Evolutionary conservation across 2,113 vertebrate species (phyloP).

Genomic region (Tor tambroides): DNA sequence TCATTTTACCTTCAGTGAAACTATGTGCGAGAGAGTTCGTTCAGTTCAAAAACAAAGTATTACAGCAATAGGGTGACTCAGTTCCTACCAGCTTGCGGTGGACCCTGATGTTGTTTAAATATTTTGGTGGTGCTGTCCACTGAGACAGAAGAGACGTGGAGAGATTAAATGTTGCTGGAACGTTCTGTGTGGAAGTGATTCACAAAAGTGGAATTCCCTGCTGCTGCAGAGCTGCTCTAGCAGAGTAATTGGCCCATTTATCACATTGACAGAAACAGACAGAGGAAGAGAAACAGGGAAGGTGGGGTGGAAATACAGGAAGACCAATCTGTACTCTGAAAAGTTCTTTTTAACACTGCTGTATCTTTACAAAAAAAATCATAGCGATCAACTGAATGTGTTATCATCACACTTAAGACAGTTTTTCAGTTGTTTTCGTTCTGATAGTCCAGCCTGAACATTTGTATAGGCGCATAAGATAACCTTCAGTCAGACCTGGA

Average conservation of each 20-base stretch:
- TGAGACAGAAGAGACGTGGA: constrained; percentile 50
- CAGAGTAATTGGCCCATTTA: constrained; percentile 71
- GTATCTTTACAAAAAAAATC: not conserved
- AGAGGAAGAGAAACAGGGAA: constrained; percentile 26
- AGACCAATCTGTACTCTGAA: constrained; percentile 9
- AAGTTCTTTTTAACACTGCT: not conserved
- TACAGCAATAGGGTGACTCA: not conserved
- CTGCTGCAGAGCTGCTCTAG: constrained; percentile 68
- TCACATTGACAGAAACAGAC: constrained; percentile 50
- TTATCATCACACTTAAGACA: not conserved
- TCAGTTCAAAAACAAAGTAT: not conserved
- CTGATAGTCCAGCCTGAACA: not conserved
- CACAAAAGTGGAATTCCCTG: constrained; percentile 66
- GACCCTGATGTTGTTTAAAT: constrained; percentile 19
- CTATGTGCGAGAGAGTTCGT: not conserved
- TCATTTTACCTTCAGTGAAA: not conserved
- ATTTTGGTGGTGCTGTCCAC: constrained; percentile 36
- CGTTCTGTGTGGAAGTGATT: constrained; percentile 61
- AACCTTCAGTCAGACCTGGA: constrained; percentile 39
- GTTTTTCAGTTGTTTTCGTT: not conserved
- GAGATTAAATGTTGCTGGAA: constrained; percentile 56
- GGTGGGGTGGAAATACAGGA: constrained; percentile 5
- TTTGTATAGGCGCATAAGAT: constrained; percentile 21
- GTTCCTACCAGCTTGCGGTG: not conserved
- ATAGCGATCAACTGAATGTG: not conserved